Evolutionary conservation across 1,140 invertebrate genomes (phyloP), one percentile per base, ranked within the genome.

Genomic region (Drosophila seguyi): DNA sequence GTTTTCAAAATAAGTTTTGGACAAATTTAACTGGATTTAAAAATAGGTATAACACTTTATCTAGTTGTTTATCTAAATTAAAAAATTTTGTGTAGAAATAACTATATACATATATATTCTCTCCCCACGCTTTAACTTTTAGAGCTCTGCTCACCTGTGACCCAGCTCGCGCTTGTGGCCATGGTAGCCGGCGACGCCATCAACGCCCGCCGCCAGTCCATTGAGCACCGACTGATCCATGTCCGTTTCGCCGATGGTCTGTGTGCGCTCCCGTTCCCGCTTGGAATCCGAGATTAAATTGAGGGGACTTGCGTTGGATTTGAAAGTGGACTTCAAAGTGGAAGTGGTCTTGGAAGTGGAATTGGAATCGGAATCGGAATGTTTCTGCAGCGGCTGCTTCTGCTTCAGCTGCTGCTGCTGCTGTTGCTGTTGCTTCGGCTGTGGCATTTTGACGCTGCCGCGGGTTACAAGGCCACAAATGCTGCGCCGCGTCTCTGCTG

Each of bases 151-250:
- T 90, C 68, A 92, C 90, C 91, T 91, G 82, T 92, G 92, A 72
- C 76, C 81, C 67, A 84, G 59, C 55, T 92, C 86, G 45, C 91
- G 86, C 67, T 92, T 91, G 60, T 90, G 81, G 13, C 92, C 86
- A 18, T 84, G 81, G 41, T 83, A 88, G 48, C 20, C 65, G 29
- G 48, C 47, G 41, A 45, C 47, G 11, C 36, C 60, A 22, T 85
- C 81, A 6, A 31, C 42, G n/a, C 69, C 62, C 52, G 74, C 48
- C 6, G 72, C 52, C 16, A 82, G 45, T 7, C 90, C 90, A 60
- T 92, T 92, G n/a, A 92, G 68, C 44, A 92, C 74, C 10, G 83
- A 88, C 52, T 91, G 90, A 78, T 92, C 86, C 73, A 92, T 90
- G 58, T 92, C 87, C 53, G 84, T 67, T 76, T 90, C 91, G 8